Conservation (phyloP, 2,113 vertebrate genomes). For the Carettochelys insculpta region DNA sequence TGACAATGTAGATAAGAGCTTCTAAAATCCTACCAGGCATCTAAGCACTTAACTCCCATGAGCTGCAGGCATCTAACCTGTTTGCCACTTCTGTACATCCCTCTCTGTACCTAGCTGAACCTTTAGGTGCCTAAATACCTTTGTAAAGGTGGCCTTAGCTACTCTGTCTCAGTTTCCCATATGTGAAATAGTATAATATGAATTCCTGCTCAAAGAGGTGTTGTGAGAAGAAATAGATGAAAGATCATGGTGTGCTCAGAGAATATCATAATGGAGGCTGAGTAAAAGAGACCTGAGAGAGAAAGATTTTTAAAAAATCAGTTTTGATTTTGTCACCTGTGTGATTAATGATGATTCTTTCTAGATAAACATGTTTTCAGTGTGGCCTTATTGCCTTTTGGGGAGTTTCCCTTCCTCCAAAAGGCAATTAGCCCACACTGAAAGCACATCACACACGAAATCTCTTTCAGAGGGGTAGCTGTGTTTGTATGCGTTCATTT, state of each 20-base stretch:
- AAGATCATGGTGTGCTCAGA: background rate
- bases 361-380: background rate
- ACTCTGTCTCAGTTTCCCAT: background rate
- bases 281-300: background rate
- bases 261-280: background rate
- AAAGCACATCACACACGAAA: background rate
- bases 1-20: background rate
- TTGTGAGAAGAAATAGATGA: background rate
- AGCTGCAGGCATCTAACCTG: background rate
- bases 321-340: background rate
- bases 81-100: background rate
- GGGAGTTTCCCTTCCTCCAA: background rate
- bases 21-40: background rate
- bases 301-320: fast-evolving
- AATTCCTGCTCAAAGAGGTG: background rate
- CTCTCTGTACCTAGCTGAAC: fast-evolving
- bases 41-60: background rate
- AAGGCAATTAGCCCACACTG: background rate
- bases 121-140: background rate
- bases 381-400: no score
- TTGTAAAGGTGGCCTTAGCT: fast-evolving
- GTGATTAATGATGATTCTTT: background rate
- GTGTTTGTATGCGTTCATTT: no score
- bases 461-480: no score
- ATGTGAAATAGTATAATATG: background rate